Evolutionary conservation across 2,797 vertebrate species (phyloP).

Genomic region (Tenualosa ilisha): DNA sequence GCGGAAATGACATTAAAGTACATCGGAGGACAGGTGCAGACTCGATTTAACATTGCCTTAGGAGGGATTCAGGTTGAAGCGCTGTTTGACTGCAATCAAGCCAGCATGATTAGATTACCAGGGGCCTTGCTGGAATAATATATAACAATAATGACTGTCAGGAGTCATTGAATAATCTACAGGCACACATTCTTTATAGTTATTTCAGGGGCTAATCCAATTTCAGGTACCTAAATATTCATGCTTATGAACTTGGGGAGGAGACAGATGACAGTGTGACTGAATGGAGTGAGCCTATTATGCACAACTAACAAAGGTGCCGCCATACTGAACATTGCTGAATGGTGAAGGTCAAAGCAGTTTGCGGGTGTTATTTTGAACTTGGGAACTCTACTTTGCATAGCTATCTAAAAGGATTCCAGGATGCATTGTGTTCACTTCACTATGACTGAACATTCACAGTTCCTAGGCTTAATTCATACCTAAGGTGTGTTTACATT

Average conservation of each 20-base stretch:
- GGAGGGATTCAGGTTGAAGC: not conserved
- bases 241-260: constrained; percentile 8
- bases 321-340: not conserved
- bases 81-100: constrained; percentile 6
- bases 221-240: constrained; percentile 21
- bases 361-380: not conserved
- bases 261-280: not conserved
- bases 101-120: not conserved
- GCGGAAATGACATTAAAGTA: not conserved
- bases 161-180: constrained; percentile 22
- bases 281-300: not conserved
- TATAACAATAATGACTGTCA: constrained; percentile 2
- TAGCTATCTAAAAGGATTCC: not conserved
- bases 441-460: not conserved
- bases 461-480: not conserved
- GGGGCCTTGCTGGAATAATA: not conserved
- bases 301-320: constrained; percentile 3
- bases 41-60: not conserved
- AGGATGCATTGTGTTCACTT: not conserved
- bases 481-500: not conserved
- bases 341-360: not conserved
- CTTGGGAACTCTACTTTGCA: not conserved
- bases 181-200: not conserved
- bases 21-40: not conserved
- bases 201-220: constrained; percentile 15